phyloP scores from a whole-genome alignment of 2,888 invertebrate species.

The Drosophila engyochracea region DNA sequence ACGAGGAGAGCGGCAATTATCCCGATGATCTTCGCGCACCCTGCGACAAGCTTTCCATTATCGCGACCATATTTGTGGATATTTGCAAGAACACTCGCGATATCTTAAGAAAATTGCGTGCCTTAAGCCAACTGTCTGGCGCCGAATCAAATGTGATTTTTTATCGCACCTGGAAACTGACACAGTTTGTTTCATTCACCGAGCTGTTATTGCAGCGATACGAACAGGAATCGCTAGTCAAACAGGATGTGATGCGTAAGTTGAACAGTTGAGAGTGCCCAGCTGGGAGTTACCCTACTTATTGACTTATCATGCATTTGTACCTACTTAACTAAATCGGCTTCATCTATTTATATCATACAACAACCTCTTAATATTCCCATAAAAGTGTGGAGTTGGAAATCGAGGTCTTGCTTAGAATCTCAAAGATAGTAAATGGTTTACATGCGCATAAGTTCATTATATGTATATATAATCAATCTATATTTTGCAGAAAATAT shows the following conservation, averaged over 20 bases:
- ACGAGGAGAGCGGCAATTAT: slow-evolving; percentile 52
- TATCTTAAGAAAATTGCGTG: slow-evolving; percentile 73
- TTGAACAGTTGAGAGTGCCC: neutral
- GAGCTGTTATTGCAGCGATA: slow-evolving; percentile 73
- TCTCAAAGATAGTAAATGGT: neutral
- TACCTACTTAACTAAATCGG: neutral
- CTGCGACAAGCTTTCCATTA: slow-evolving; percentile 81
- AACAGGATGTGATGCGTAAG: slow-evolving; percentile 80
- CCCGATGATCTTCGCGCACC: slow-evolving; percentile 69
- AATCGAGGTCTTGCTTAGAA: neutral
- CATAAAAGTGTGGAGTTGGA: neutral
- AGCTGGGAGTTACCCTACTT: neutral
- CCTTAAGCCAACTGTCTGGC: slow-evolving; percentile 72
- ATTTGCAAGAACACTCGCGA: slow-evolving; percentile 71
- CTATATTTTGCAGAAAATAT: slow-evolving; percentile 70
- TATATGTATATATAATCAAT: neutral
- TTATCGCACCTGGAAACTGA: slow-evolving; percentile 82
- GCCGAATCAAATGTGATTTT: slow-evolving; percentile 60
- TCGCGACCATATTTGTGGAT: slow-evolving; percentile 78
- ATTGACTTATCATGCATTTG: neutral
- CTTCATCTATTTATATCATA: neutral
- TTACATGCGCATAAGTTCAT: neutral
- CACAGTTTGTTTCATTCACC: slow-evolving; percentile 71
- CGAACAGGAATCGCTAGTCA: slow-evolving; percentile 72
- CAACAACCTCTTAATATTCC: neutral